Evolutionary conservation across 35 echinoderm and acorn worm species (phyloP).

Genomic region (Lytechinus variegatus): DNA sequence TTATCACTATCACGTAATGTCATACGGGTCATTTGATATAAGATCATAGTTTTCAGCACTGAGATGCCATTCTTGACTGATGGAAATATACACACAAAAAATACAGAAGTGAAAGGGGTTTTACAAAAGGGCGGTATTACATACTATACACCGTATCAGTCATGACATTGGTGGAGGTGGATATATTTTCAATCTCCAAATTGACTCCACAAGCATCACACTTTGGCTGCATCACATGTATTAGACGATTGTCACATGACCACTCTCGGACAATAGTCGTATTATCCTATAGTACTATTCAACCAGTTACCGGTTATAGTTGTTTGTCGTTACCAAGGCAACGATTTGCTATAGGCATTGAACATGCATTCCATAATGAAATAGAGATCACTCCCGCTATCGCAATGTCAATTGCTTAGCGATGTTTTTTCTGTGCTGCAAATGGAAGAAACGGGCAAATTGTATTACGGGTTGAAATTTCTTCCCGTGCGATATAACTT

Average conservation of each 20-base stretch:
- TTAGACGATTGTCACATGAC: not conserved
- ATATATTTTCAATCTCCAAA: not conserved
- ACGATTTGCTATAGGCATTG: not conserved
- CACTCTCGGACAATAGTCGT: not conserved
- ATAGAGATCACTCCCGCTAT: not conserved
- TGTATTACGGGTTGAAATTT: not conserved
- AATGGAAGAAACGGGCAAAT: not conserved
- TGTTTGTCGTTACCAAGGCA: not conserved
- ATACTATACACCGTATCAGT: not conserved
- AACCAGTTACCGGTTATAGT: not conserved
- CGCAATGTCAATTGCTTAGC: not conserved
- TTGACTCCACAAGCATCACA: not conserved
- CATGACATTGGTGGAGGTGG: not conserved
- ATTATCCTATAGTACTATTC: not conserved
- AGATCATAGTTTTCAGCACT: not conserved
- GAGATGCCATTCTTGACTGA: not conserved
- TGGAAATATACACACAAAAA: not conserved
- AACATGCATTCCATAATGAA: slow-evolving; percentile 2
- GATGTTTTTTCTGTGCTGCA: not conserved
- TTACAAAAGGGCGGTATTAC: not conserved
- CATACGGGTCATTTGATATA: not conserved
- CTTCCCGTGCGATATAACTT: not conserved
- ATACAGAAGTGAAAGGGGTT: not conserved
- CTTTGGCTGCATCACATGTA: not conserved
- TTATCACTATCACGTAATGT: not conserved